Evolutionary conservation across 2,888 invertebrate species (phyloP).

Genomic region (Brachypalpus laphriformis): DNA sequence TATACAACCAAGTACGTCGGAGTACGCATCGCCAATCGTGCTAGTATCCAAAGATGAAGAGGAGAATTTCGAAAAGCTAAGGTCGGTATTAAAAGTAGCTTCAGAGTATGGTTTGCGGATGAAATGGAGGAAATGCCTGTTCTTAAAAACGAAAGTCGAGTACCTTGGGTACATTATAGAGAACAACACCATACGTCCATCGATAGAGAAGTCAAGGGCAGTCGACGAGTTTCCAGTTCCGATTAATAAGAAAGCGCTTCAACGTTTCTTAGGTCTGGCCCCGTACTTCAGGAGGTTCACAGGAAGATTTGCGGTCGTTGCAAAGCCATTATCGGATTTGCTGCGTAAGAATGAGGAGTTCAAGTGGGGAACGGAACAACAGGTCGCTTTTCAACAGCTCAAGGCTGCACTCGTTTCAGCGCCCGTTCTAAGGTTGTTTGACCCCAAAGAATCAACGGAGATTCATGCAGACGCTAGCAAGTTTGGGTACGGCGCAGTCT

Average conservation of each 20-base stretch:
- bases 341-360: too few relatives aligned
- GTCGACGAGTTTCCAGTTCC: slow-evolving; percentile 48
- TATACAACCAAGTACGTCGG: slow-evolving; percentile 18
- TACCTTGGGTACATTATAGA: slow-evolving; percentile 60
- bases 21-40: slow-evolving; percentile 44
- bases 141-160: slow-evolving; percentile 58
- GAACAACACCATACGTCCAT: slow-evolving; percentile 47
- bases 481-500: slow-evolving; percentile 76
- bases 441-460: not conserved
- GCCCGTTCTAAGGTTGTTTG: not conserved
- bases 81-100: slow-evolving; percentile 38
- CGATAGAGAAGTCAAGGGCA: slow-evolving; percentile 31
- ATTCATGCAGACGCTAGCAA: not conserved
- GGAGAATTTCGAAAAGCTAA: slow-evolving; percentile 54
- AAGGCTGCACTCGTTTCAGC: not conserved
- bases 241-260: slow-evolving; percentile 41
- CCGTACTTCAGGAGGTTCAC: slow-evolving; percentile 36
- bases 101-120: slow-evolving; percentile 50
- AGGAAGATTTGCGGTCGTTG: not conserved
- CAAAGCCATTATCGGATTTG: slow-evolving; percentile 18
- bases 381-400: not conserved
- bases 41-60: slow-evolving; percentile 44
- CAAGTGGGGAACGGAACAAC: not conserved
- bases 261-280: slow-evolving; percentile 58
- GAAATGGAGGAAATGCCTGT: slow-evolving; percentile 72